Evolutionary conservation across 2,797 vertebrate genomes (phyloP).

Genomic region (Mormyrops attenuatus): DNA sequence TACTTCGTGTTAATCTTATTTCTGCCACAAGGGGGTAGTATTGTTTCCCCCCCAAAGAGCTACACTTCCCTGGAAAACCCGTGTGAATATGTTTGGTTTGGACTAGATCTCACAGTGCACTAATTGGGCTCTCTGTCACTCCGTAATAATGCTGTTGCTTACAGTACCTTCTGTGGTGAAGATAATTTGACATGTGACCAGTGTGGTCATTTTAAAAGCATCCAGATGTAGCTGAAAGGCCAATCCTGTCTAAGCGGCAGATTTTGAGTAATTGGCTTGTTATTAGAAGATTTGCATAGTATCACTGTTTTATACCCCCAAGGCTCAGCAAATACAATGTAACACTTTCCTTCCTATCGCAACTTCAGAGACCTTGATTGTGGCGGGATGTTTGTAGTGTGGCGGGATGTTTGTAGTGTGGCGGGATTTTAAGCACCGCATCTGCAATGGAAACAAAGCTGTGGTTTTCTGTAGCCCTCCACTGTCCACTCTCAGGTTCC

Average conservation of each 20-base stretch:
- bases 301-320: conserved; percentile 31
- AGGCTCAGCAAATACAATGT: not conserved
- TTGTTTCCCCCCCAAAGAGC: not conserved
- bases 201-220: not conserved
- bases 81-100: not conserved
- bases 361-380: conserved; percentile 41
- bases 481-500: not conserved
- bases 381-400: conserved; percentile 32
- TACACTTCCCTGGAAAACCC: not conserved
- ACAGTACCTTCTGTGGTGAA: not conserved
- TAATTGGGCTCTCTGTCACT: not conserved
- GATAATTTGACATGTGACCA: not conserved
- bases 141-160: not conserved
- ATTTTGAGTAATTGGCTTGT: conserved; percentile 13
- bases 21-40: conserved; percentile 7
- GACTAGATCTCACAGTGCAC: not conserved
- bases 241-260: conserved; percentile 38
- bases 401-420: conserved; percentile 46
- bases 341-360: conserved; percentile 30
- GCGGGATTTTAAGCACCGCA: conserved; percentile 41
- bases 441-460: conserved; percentile 42
- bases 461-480: not conserved
- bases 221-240: not conserved
- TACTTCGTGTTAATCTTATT: not conserved
- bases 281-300: conserved; percentile 30